Evolutionary conservation across 1,140 invertebrate species (phyloP), one percentile per base, ranked within the genome.

Genomic region (Drosophila willistoni): DNA sequence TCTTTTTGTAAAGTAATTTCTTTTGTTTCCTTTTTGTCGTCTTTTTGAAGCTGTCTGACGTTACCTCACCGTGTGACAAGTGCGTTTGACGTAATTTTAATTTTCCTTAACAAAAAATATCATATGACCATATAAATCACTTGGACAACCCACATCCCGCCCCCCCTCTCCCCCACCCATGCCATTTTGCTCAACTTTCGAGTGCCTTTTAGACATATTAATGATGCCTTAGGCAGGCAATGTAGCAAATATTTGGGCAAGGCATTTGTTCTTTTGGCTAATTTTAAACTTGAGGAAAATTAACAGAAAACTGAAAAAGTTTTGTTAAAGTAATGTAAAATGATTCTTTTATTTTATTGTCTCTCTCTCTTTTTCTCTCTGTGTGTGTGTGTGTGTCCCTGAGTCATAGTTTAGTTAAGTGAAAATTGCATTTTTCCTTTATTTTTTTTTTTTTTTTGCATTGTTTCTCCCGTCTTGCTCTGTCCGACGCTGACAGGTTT

Each of bases 71-170:
- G 22, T 57, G 65, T 44, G 73, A 54, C 73, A 59, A 59, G 56
- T 59, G 61, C 76, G 65, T 60, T 59, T 77, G 73, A 77, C 74
- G 74, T 59, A 77, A 71, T 77, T 77, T 77, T 77, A 77, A 77
- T 77, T 77, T 77, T 36, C 59, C 59, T 14, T 9, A 51, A 22
- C 44, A 51, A 22, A 77, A 77, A 77, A 77, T 77, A 77, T 77
- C 74, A 77, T 67, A 66, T 77, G 75, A 77, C 75, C 75, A 71
- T 59, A 77, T 77, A 77, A 77, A 77, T 77, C 75, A 77, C 74
- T 67, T 29, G 73, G 66, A 73, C 73, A 77, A 76, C 41, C 19
- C 44, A 9, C 17, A 22, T 19, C 54, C 29, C 71, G 51, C 41
- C n/a, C 19, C 55, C 33, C 1, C 19, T 39, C 13, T 25, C 1